Evolutionary conservation across 2,888 invertebrate genomes (phyloP).

Genomic region (Rotaria macrura): DNA sequence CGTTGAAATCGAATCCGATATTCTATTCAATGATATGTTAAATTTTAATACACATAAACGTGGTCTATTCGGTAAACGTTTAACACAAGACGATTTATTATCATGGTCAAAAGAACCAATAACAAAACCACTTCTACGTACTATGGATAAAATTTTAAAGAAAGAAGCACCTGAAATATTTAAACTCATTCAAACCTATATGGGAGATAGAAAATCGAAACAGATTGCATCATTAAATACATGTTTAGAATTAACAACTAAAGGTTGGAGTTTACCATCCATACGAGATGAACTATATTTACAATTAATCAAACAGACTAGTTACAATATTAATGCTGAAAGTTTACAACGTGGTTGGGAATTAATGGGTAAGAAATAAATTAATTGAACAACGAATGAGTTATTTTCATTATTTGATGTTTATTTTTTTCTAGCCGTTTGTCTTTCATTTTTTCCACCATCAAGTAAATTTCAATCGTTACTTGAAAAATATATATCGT

Average conservation of each 20-base stretch:
- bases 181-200: conserved; percentile 75
- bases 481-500: conserved; percentile 70
- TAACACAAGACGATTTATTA: conserved; percentile 70
- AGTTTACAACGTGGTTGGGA: conserved; percentile 89
- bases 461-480: conserved; percentile 81
- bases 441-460: conserved; percentile 83
- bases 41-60: conserved; percentile 79
- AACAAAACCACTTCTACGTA: conserved; percentile 77
- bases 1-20: not conserved
- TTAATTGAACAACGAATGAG: not conserved
- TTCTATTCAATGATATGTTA: conserved; percentile 80
- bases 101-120: conserved; percentile 84
- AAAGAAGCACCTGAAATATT: conserved; percentile 85
- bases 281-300: conserved; percentile 89
- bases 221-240: conserved; percentile 42
- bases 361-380: conserved; percentile 55
- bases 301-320: conserved; percentile 85
- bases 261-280: conserved; percentile 69
- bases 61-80: conserved; percentile 64
- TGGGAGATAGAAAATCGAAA: conserved; percentile 83
- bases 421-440: conserved; percentile 58
- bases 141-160: conserved; percentile 73
- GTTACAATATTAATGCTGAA: conserved; percentile 80
- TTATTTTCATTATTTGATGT: no score
- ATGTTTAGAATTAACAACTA: conserved; percentile 40